Evolutionary conservation across 2,888 invertebrate species (phyloP).

Genomic region (Nomada hirtipes): DNA sequence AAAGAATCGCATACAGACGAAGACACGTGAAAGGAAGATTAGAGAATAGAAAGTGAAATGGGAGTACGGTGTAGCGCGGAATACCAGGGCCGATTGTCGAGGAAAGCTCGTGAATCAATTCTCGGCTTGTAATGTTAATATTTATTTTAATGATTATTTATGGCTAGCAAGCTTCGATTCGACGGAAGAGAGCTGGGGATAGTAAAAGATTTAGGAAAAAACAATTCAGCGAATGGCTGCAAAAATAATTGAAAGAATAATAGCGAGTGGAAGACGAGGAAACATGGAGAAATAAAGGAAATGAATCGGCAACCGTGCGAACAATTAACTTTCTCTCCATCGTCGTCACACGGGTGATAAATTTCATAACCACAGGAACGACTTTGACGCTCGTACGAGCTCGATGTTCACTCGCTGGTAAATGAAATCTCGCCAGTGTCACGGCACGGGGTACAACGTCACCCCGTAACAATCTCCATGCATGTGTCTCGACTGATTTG

Average conservation of each 20-base stretch:
- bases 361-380: not conserved
- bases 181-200: not conserved
- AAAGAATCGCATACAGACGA: slow-evolving; percentile 65
- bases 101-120: slow-evolving; percentile 63
- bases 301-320: not conserved
- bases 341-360: not conserved
- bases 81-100: slow-evolving; percentile 49
- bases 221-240: not conserved
- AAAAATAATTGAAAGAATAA: not conserved
- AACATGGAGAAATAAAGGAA: not conserved
- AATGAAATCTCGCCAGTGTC: slow-evolving; percentile 3
- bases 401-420: not conserved
- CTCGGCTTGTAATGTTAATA: slow-evolving; percentile 66
- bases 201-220: not conserved
- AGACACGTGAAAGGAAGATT: slow-evolving; percentile 47
- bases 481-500: slow-evolving; percentile 80
- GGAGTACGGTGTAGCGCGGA: slow-evolving; percentile 21
- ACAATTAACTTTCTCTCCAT: not conserved
- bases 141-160: slow-evolving; percentile 62
- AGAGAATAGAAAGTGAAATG: slow-evolving; percentile 16
- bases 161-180: slow-evolving; percentile 15
- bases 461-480: slow-evolving; percentile 64
- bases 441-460: not conserved
- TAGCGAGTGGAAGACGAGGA: not conserved
- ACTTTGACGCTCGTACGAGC: not conserved